Conservation (phyloP, 2,888 invertebrate species). For the Prosapia bicincta region DNA sequence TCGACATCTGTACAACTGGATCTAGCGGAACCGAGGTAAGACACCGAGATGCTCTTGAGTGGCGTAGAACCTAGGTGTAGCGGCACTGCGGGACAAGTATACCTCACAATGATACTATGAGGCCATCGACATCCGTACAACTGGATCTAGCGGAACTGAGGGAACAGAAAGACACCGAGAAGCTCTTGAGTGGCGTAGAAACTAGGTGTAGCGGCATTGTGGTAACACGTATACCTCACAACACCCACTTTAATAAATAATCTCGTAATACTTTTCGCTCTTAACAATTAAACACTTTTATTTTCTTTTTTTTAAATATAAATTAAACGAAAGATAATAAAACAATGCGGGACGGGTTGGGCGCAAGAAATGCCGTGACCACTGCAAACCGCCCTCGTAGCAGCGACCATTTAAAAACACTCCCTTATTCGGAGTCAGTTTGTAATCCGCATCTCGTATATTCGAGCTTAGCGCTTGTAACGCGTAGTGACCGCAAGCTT, state of each 20-base stretch:
- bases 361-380: background rate
- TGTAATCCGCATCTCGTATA: conserved; percentile 4
- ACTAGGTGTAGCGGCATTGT: too few species aligned
- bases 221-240: background rate
- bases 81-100: too few species aligned
- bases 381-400: background rate
- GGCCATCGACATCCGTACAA: too few species aligned
- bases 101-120: too few species aligned
- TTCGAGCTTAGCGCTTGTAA: conserved; percentile 14
- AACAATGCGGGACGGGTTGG: background rate
- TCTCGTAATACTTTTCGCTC: background rate
- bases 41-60: too few species aligned
- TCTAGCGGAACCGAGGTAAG: too few species aligned
- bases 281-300: background rate
- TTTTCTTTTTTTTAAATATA: background rate
- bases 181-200: too few species aligned
- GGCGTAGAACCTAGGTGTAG: too few species aligned
- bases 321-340: background rate
- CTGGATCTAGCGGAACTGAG: too few species aligned
- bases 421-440: background rate
- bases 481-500: conserved; percentile 17
- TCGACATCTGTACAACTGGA: too few species aligned
- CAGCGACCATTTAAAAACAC: background rate
- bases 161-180: too few species aligned
- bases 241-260: background rate